Evolutionary conservation across 2,888 invertebrate genomes (phyloP).

Genomic region (Elegia similella): DNA sequence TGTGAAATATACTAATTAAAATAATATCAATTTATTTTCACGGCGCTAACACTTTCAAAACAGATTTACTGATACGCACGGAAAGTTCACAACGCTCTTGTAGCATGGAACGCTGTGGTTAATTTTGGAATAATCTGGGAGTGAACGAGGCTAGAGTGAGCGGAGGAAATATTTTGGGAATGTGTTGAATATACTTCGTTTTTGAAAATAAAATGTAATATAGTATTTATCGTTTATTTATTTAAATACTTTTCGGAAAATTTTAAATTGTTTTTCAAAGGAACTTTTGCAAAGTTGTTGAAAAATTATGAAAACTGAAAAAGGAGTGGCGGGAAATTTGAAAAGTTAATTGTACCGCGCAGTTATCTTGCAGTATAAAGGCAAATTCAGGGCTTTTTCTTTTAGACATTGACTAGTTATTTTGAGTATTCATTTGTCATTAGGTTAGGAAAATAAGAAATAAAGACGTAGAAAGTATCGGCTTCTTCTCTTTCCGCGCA

Average conservation of each 20-base stretch:
- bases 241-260: background rate
- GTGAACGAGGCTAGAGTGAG: slow-evolving; percentile 41
- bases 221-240: background rate
- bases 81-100: slow-evolving; percentile 53
- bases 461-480: too few species aligned
- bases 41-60: slow-evolving; percentile 33
- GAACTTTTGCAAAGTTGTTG: background rate
- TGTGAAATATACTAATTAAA: slow-evolving; percentile 37
- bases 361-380: background rate
- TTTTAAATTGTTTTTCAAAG: background rate
- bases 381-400: background rate
- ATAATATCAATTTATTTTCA: slow-evolving; percentile 41
- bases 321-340: slow-evolving; percentile 7
- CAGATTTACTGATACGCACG: slow-evolving; percentile 56
- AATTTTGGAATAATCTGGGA: slow-evolving; percentile 78
- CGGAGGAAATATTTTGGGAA: slow-evolving; percentile 48
- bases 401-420: too few species aligned
- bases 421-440: too few species aligned
- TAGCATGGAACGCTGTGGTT: slow-evolving; percentile 69
- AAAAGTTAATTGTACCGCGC: slow-evolving; percentile 16
- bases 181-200: slow-evolving; percentile 36
- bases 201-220: slow-evolving; percentile 6
- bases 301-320: background rate
- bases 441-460: too few species aligned
- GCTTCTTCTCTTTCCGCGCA: too few species aligned